Conservation (phyloP, 2,113 vertebrate genomes). For the Tringa solitaria region DNA sequence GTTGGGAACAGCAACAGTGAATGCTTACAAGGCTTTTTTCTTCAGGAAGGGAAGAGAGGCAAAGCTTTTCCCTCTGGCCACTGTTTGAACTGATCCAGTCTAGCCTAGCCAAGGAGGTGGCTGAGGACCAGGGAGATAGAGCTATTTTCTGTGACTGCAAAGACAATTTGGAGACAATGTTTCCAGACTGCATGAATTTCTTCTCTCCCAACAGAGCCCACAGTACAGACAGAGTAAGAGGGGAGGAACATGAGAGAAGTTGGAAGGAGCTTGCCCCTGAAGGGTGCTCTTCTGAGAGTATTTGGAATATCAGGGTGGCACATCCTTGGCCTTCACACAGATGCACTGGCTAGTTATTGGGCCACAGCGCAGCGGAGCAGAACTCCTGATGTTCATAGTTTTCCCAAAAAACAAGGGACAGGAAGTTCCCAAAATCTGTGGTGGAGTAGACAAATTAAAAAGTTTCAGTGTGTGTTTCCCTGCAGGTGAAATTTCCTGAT, state of each 20-base stretch:
- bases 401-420: not conserved
- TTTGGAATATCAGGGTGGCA: not conserved
- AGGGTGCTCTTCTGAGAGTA: not conserved
- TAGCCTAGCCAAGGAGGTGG: not conserved
- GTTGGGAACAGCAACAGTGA: not conserved
- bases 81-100: not conserved
- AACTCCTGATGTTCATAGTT: fast-evolving
- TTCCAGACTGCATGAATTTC: not conserved
- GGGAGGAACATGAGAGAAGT: fast-evolving
- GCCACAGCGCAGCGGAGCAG: not conserved
- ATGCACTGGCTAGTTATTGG: fast-evolving
- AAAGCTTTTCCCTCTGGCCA: not conserved
- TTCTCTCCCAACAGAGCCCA: not conserved
- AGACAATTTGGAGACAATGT: fast-evolving
- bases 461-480: not conserved
- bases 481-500: not conserved
- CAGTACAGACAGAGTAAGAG: fast-evolving
- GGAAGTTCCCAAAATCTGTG: not conserved
- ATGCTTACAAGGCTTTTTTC: not conserved
- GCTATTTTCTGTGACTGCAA: fast-evolving
- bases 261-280: not conserved
- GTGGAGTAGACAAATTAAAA: not conserved
- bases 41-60: not conserved
- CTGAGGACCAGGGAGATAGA: not conserved
- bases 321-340: not conserved